Base-by-base conservation (phyloP, 1,140 invertebrate genomes). In the Aphaenogaster ashmeadi region DNA sequence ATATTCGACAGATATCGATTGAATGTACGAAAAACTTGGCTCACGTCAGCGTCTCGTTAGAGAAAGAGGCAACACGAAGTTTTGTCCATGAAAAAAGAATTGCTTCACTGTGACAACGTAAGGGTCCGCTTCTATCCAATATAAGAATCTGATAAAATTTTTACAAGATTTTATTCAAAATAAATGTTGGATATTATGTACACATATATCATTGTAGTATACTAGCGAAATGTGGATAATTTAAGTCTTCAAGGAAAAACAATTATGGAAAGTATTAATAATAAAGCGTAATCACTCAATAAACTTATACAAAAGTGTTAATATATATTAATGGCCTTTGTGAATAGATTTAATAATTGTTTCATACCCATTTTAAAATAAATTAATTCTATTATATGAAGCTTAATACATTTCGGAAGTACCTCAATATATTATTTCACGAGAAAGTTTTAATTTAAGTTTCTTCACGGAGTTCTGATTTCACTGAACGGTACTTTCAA, bases 11-110 rank as follows among this genome's bases (percentile, higher is more conserved):
- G n/a, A n/a, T 47, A 54, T 86, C 13, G 47, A 64, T 80, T 80
- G 75, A 18, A 54, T 52, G 9, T 67, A 79, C 38, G 27, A 79
- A 79, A 86, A 86, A 79, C 58, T 79, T 52, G 4, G 4, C n/a
- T 13, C 7, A 11, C 18, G 18, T 56, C 18, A 52, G 47, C 47
- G 11, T 33, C n/a, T 64, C 3, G 11, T 60, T 62, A 9, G 15
- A 27, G 60, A 74, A 74, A 47, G n/a, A 56, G n/a, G 13, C 15
- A n/a, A 27, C 6, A 21, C 36, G 15, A 83, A 72, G 21, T 83
- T 74, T 44, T 15, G n/a, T 0, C 3, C 1, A 15, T 47, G 15
- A 72, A 36, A 66, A 81, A 83, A 72, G 15, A 72, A 58, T 44
- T 33, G 7, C 18, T 9, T n/a, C 21, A 9, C 47, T 72, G n/a